Conservation (phyloP, 2,888 invertebrate genomes). For the Troides aeacus region DNA sequence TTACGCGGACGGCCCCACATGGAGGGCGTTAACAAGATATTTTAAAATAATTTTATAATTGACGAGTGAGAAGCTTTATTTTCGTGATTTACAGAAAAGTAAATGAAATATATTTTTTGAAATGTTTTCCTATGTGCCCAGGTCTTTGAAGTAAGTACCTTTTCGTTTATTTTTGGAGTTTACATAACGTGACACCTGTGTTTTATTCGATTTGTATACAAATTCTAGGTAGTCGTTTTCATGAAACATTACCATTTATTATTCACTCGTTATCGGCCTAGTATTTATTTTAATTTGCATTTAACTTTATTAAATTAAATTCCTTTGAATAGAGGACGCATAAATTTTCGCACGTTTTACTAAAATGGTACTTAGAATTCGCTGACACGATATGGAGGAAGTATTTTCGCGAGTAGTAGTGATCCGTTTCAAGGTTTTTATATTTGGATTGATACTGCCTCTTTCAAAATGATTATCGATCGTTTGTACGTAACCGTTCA, state of each 20-base stretch:
- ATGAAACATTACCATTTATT: conserved; percentile 1
- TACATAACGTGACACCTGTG: conserved; percentile 78
- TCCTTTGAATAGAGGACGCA: conserved; percentile 12
- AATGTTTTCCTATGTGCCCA: conserved; percentile 75
- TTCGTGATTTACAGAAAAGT: conserved; percentile 43
- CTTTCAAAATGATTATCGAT: conserved; percentile 15
- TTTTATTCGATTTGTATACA: conserved; percentile 57
- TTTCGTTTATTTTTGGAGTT: conserved; percentile 71
- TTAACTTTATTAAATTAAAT: neutral
- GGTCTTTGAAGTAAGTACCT: conserved; percentile 72
- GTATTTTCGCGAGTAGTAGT: conserved; percentile 22
- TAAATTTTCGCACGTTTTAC: conserved; percentile 6
- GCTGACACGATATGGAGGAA: conserved; percentile 23
- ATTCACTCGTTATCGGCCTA: neutral
- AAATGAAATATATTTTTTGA: conserved; percentile 61
- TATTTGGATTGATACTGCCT: conserved; percentile 15
- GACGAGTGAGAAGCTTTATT: conserved; percentile 42
- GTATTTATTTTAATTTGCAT: neutral
- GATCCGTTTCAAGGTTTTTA: conserved; percentile 30
- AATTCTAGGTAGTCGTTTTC: conserved; percentile 34
- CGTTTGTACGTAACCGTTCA: no score
- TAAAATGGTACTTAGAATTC: conserved; percentile 10
- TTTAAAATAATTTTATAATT: conserved; percentile 45
- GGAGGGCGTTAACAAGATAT: conserved; percentile 62
- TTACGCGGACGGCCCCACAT: conserved; percentile 37